Percentiles rank a stretch among this genome's conserved stretches.
Conservation (phyloP, 1,140 invertebrate species). For the Bombus consobrinus region DNA sequence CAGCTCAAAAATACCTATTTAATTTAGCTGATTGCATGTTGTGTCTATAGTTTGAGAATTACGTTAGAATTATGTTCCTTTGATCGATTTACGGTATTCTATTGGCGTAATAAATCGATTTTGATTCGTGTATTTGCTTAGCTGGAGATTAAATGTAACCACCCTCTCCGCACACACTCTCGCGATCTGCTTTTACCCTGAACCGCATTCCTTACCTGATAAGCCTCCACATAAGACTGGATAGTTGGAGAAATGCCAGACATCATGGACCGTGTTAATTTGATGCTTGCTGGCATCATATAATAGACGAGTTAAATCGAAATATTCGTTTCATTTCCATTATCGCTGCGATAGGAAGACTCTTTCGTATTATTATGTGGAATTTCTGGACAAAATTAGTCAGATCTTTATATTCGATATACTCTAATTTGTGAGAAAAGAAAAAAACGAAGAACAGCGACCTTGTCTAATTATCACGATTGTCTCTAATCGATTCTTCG, state of each 20-base stretch:
- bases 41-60: background rate
- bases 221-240: conserved; percentile 46
- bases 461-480: conserved; percentile 3
- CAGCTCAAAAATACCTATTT: background rate
- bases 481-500: background rate
- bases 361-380: background rate
- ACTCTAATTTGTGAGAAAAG: background rate
- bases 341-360: background rate
- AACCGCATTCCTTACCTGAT: conserved; percentile 54
- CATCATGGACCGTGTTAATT: conserved; percentile 23
- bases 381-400: background rate
- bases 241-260: conserved; percentile 57
- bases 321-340: conserved; percentile 33
- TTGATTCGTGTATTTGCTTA: conserved; percentile 34
- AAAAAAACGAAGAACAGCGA: background rate
- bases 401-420: background rate
- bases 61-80: background rate
- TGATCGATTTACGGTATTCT: background rate
- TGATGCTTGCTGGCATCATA: conserved; percentile 5
- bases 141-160: conserved; percentile 37
- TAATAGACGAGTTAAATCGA: conserved; percentile 31
- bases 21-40: too few species aligned
- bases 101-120: conserved; percentile 14
- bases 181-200: conserved; percentile 37
- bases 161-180: conserved; percentile 16